Percentiles rank a stretch among this genome's conserved stretches.
phyloP scores from a whole-genome alignment of 2,113 vertebrate genomes.

The Colaptes auratus region DNA sequence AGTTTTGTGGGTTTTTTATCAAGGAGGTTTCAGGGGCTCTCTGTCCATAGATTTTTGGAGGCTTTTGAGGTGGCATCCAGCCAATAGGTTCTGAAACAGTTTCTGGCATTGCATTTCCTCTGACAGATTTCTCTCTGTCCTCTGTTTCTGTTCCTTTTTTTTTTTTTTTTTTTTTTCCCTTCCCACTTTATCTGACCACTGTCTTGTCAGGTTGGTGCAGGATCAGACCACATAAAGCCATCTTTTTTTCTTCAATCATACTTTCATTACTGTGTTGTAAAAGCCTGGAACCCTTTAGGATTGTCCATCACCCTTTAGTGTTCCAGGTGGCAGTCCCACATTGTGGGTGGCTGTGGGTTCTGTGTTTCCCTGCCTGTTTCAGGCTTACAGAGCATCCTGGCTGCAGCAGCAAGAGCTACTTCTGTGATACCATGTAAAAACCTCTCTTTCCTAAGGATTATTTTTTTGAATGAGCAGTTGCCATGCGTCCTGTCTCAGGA shows the following conservation, averaged over 20 bases:
- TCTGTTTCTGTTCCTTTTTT: slow-evolving; percentile 9
- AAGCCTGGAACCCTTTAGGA: neutral
- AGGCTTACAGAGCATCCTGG: neutral
- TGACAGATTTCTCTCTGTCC: slow-evolving; percentile 9
- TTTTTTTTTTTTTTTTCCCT: neutral
- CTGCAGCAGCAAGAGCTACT: neutral
- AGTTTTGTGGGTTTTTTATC: neutral
- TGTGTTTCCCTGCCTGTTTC: neutral
- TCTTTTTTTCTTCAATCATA: neutral
- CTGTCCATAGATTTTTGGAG: neutral
- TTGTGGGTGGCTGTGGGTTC: neutral
- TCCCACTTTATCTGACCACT: neutral
- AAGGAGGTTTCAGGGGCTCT: neutral
- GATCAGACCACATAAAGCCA: accelerated
- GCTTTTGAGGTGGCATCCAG: neutral
- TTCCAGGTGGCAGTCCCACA: neutral
- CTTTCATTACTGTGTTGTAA: neutral
- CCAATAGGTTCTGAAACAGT: neutral
- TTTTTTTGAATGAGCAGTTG: neutral
- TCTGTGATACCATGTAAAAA: accelerated
- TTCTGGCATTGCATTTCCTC: slow-evolving; percentile 13
- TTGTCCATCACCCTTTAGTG: neutral
- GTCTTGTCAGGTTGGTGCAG: neutral
- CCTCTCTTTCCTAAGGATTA: neutral
- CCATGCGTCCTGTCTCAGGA: neutral